A percentile compares a stretch with the other conserved stretches of the same genome.
Evolutionary conservation across 2,113 vertebrate genomes (phyloP).

Genomic region (Macheiramphus alcinus): DNA sequence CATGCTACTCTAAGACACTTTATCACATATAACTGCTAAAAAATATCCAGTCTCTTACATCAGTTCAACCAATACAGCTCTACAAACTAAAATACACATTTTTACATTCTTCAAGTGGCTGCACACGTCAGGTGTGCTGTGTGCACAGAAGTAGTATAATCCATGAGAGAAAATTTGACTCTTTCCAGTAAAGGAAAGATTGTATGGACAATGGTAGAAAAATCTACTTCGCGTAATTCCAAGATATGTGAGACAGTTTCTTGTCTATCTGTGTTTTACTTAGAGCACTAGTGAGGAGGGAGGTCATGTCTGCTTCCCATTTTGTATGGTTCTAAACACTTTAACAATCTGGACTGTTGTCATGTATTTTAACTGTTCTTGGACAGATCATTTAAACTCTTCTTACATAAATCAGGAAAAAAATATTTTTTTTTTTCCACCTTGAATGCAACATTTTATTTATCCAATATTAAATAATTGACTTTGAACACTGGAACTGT

Average conservation of each 20-base stretch:
- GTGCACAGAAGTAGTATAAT: not conserved
- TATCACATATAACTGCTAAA: not conserved
- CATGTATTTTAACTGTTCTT: not conserved
- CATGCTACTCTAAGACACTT: not conserved
- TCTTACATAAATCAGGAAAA: not conserved
- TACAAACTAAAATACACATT: not conserved
- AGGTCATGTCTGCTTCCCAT: not conserved
- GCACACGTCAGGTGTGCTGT: fast-evolving
- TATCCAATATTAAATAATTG: not conserved
- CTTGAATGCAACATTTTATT: not conserved
- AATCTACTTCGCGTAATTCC: not conserved
- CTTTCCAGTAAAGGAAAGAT: not conserved
- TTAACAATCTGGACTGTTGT: not conserved
- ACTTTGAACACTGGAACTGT: not conserved
- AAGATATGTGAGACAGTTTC: not conserved
- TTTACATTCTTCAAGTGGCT: not conserved
- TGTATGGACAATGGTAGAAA: not conserved
- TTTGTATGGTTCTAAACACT: not conserved
- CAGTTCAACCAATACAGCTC: not conserved
- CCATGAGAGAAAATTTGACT: not conserved
- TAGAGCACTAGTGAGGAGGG: not conserved
- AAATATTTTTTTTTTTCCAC: not conserved
- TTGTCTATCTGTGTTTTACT: not conserved
- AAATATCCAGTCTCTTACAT: not conserved
- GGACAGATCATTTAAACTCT: not conserved